Evolutionary conservation across 1,140 invertebrate genomes (phyloP), one percentile per base, ranked within the genome.

Genomic region (Zaprionus camerounensis): DNA sequence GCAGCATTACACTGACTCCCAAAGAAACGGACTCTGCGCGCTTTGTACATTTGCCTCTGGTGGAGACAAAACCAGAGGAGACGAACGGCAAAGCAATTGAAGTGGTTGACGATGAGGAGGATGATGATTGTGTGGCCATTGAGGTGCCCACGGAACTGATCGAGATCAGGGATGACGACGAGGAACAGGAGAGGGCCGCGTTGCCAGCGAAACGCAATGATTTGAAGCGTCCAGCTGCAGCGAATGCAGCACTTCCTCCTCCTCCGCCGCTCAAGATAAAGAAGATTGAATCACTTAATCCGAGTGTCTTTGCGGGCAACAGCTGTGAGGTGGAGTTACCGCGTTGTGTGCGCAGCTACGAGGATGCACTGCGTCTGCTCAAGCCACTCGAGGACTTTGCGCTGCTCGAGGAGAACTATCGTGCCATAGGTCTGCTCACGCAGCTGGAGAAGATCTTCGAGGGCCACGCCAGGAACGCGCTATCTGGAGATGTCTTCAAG

Each of bases 301-400:
- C 24, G 0, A 28, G 20, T 13, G 64, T 49, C 15, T 65, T 28
- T 9, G 81, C 64, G 58, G 59, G 82, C 46, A 57, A 62, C 11
- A 85, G 77, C 41, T 63, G 55, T 7, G 80, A 85, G 7, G 70
- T 36, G 0, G 68, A 81, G 51, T 38, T 92, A 26, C 84, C 91
- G 5, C 71, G 67, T 1, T 71, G 67, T 11, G 87, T 92, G 12
- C 67, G 63, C 6, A 86, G 55, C 73, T 92, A 92, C 65, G 70
- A 67, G 46, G 91, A 92, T 70, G 91, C 91, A 0, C 64, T 92
- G 34, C 83, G 76, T n/a, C 76, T 91, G n/a, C 79, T 92, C 0
- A 92, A 87, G 41, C 91, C 91, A 4, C 44, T 92, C 2, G 91
- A 92, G 38, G 91, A 92, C 1, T 92, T 92, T 20, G 91, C 82